Conservation (phyloP, 2,888 invertebrate species). For the Strigamia crassipes region DNA sequence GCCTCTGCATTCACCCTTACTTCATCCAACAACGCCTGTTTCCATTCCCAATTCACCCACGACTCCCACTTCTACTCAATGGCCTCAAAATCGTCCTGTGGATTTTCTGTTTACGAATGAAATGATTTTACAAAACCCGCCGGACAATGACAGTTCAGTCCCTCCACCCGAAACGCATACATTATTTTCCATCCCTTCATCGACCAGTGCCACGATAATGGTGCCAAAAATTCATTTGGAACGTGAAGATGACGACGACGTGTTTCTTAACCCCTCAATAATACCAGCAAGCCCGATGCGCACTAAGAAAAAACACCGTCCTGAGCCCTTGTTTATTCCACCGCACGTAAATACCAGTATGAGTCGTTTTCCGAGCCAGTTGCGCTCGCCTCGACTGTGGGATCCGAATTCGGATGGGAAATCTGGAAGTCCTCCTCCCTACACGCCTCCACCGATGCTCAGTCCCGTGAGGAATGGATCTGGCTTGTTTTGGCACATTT, state of each 20-base stretch:
- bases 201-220: neutral
- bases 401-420: constrained; percentile 51
- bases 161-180: neutral
- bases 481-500: constrained; percentile 73
- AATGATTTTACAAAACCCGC: neutral
- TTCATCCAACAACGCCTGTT: constrained; percentile 42
- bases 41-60: constrained; percentile 47
- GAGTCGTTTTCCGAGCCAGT: constrained; percentile 63
- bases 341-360: constrained; percentile 61
- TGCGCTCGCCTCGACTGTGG: constrained; percentile 61
- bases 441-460: constrained; percentile 92
- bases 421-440: constrained; percentile 64
- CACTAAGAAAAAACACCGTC: constrained; percentile 58
- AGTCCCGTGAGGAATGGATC: constrained; percentile 88
- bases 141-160: neutral
- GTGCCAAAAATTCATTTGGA: constrained; percentile 47
- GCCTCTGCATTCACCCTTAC: constrained; percentile 39
- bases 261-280: constrained; percentile 76
- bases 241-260: constrained; percentile 69
- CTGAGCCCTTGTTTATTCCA: constrained; percentile 61
- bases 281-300: constrained; percentile 63
- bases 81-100: neutral
- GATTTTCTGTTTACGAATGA: neutral
- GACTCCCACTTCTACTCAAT: constrained; percentile 42
- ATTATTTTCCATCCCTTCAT: neutral